Evolutionary conservation across 2,797 vertebrate genomes (phyloP).

Genomic region (Poecilia gillii): DNA sequence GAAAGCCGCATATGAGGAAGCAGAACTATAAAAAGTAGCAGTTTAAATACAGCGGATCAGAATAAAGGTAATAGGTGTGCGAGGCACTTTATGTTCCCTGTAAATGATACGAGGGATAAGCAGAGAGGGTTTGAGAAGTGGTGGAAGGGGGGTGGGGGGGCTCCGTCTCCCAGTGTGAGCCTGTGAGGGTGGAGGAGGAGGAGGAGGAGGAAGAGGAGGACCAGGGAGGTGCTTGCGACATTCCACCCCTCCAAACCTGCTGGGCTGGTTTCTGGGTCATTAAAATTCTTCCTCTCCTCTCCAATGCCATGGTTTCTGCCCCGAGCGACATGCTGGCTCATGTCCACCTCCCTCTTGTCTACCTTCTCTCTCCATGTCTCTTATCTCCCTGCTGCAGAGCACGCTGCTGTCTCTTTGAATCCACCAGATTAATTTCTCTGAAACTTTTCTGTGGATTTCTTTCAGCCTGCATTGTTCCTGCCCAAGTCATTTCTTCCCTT

Average conservation of each 20-base stretch:
- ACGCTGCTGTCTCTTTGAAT: constrained; percentile 21
- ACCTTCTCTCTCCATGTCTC: constrained; percentile 29
- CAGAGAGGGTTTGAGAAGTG: background rate
- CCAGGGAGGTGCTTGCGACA: constrained; percentile 71
- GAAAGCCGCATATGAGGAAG: constrained; percentile 16
- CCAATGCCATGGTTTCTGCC: constrained; percentile 58
- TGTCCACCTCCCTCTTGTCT: constrained; percentile 62
- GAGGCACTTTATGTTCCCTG: constrained; percentile 7
- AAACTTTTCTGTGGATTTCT: constrained; percentile 28
- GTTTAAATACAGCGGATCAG: background rate
- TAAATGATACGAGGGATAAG: constrained; percentile 15
- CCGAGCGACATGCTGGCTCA: constrained; percentile 71
- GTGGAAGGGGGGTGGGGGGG: background rate
- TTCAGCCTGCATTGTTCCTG: constrained; percentile 26
- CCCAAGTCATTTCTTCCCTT: constrained; percentile 8
- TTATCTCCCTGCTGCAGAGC: constrained; percentile 66
- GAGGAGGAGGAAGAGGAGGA: constrained; percentile 36
- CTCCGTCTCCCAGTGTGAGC: constrained; percentile 9
- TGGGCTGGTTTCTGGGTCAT: constrained; percentile 77
- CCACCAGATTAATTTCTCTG: constrained; percentile 40
- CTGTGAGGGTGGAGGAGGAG: constrained; percentile 32
- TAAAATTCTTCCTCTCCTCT: constrained; percentile 75
- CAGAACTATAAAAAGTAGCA: constrained; percentile 9
- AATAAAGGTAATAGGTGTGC: background rate
- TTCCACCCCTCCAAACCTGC: constrained; percentile 77